Percentiles rank a stretch among this genome's conserved stretches.
These are phyloP conservation scores for Cephus sareptanus DNA, from an alignment of 2,888 invertebrate genomes.

Conservation along the genomic window DNA sequence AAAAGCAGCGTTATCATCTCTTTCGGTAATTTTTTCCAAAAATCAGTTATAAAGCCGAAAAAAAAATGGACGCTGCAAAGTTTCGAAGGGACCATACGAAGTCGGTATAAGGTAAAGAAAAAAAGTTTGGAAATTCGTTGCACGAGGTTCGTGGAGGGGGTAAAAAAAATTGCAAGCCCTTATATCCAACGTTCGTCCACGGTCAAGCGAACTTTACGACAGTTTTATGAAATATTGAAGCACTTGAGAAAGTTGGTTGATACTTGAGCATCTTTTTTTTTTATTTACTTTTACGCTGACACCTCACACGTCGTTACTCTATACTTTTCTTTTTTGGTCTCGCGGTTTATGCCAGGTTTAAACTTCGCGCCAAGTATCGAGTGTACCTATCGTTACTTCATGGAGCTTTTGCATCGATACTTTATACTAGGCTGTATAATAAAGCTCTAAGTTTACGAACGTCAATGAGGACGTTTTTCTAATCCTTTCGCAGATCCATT, in stretches of 20 bases:
- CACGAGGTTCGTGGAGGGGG: background rate
- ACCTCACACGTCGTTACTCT: background rate
- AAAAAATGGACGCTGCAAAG: background rate
- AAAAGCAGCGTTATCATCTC: constrained; percentile 33
- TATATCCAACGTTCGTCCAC: background rate
- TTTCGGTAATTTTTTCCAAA: constrained; percentile 41
- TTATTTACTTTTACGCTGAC: background rate
- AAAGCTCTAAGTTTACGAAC: too few relatives aligned
- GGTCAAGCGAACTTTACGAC: background rate
- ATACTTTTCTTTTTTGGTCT: too few relatives aligned
- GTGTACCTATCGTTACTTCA: too few relatives aligned
- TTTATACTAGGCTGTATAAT: too few relatives aligned
- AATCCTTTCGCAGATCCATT: too few relatives aligned
- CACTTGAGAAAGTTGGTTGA: background rate
- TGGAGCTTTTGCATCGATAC: too few relatives aligned
- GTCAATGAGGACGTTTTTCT: too few relatives aligned
- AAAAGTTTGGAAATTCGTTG: background rate
- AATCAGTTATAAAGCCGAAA: constrained; percentile 36
- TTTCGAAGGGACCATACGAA: background rate
- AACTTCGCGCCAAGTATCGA: too few relatives aligned
- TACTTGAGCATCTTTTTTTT: background rate
- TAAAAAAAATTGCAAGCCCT: background rate
- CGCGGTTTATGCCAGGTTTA: too few relatives aligned
- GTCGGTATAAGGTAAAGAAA: background rate
- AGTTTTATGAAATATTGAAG: background rate